Evolutionary conservation across 2,888 invertebrate genomes (phyloP).

Genomic region (Kryphioiulus occultus): DNA sequence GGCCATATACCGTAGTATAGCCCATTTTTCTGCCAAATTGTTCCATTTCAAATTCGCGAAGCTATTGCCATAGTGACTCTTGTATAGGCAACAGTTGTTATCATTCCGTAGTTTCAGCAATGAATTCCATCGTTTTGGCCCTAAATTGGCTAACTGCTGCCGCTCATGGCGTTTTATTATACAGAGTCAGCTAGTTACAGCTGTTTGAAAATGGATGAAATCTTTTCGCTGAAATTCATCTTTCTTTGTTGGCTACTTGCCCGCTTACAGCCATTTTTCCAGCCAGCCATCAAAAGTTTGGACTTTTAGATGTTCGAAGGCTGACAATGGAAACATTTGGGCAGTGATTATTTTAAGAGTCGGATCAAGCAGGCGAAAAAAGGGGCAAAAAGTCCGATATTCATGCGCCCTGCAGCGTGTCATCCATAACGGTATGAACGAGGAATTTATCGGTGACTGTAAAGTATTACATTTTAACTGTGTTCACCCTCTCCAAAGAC

Average conservation of each 20-base stretch:
- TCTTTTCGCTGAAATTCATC: background rate
- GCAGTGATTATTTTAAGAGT: slow-evolving; percentile 8
- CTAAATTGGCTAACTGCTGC: background rate
- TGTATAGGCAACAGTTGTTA: background rate
- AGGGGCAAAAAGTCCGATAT: background rate
- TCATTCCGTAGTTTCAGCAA: background rate
- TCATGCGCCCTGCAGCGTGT: background rate
- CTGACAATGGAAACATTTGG: background rate
- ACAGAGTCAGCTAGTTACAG: background rate
- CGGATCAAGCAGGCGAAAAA: background rate
- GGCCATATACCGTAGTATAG: too few relatives aligned
- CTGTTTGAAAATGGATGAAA: background rate
- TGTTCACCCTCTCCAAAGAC: background rate
- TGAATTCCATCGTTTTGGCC: background rate
- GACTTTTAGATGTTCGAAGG: background rate
- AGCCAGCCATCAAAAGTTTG: background rate
- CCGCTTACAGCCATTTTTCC: background rate
- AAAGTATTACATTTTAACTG: slow-evolving; percentile 17
- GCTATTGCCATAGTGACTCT: background rate
- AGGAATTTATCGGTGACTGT: slow-evolving; percentile 7
- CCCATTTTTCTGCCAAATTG: background rate
- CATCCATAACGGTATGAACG: background rate
- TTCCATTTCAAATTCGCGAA: background rate
- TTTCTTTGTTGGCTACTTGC: background rate
- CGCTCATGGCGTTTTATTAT: background rate